Evolutionary conservation across 2,888 invertebrate species (phyloP).

Genomic region (Dryomyza anilis): DNA sequence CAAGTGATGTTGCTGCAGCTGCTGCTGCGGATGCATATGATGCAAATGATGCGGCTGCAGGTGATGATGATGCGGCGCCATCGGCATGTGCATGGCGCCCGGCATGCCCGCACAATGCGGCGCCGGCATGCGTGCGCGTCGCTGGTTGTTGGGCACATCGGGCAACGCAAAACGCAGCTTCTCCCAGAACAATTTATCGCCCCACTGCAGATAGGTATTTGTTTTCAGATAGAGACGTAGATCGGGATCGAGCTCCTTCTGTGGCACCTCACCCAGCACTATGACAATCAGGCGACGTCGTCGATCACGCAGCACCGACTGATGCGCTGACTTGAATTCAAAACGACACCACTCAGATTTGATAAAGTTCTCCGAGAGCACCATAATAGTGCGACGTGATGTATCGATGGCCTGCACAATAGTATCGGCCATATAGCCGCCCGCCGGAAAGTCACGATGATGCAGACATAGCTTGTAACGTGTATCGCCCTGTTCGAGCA

Average conservation of each 20-base stretch:
- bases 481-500: slow-evolving; percentile 79
- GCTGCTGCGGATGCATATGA: slow-evolving; percentile 46
- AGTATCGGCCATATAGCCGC: slow-evolving; percentile 88
- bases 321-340: slow-evolving; percentile 93
- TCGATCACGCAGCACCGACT: slow-evolving; percentile 85
- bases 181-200: slow-evolving; percentile 95
- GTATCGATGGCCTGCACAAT: slow-evolving; percentile 92
- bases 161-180: slow-evolving; percentile 92
- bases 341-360: slow-evolving; percentile 94
- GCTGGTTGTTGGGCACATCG: slow-evolving; percentile 65
- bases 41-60: slow-evolving; percentile 49
- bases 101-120: slow-evolving; percentile 45
- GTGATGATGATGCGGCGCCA: slow-evolving; percentile 57
- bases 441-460: slow-evolving; percentile 88
- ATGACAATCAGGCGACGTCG: slow-evolving; percentile 88
- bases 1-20: slow-evolving; percentile 42
- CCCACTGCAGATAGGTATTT: slow-evolving; percentile 90
- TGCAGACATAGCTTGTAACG: slow-evolving; percentile 89
- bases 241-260: slow-evolving; percentile 88
- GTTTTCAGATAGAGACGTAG: slow-evolving; percentile 87
- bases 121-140: slow-evolving; percentile 48
- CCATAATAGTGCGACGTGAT: slow-evolving; percentile 86
- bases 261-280: slow-evolving; percentile 86
- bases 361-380: slow-evolving; percentile 91
- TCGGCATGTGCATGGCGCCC: slow-evolving; percentile 55